Evolutionary conservation across 2,113 vertebrate genomes (phyloP).

Genomic region (Pituophis catenifer): DNA sequence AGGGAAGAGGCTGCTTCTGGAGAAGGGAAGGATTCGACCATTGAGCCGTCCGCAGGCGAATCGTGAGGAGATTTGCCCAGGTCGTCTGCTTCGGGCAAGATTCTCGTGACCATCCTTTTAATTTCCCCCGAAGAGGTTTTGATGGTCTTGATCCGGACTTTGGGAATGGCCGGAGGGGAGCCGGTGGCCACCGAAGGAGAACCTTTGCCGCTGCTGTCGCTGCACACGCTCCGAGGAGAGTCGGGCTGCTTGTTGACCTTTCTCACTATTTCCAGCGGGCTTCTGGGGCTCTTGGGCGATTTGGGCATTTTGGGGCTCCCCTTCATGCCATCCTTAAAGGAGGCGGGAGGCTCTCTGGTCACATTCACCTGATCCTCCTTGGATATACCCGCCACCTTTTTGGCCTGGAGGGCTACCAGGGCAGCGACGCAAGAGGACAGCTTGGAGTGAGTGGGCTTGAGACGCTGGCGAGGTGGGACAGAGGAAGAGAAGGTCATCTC

Average conservation of each 20-base stretch:
- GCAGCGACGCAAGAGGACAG: conserved; percentile 91
- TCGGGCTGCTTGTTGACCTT: conserved; percentile 82
- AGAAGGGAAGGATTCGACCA: conserved; percentile 66
- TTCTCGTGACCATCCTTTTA: conserved; percentile 89
- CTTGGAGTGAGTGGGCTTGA: conserved; percentile 84
- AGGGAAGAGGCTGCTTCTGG: conserved; percentile 60
- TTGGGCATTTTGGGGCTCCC: conserved; percentile 85
- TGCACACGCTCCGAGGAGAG: conserved; percentile 90
- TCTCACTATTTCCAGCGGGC: conserved; percentile 86
- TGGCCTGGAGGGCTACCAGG: conserved; percentile 86
- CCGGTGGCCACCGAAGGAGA: conserved; percentile 84
- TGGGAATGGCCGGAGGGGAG: conserved; percentile 90
- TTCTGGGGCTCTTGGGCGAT: conserved; percentile 89
- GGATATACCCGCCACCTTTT: conserved; percentile 74
- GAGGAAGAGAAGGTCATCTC: conserved; percentile 62
- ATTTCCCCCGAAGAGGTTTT: conserved; percentile 94
- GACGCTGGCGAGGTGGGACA: conserved; percentile 71
- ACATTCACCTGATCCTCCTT: conserved; percentile 72
- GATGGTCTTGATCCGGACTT: conserved; percentile 95
- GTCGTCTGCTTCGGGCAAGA: conserved; percentile 88
- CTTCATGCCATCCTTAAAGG: conserved; percentile 76
- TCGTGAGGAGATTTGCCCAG: conserved; percentile 80
- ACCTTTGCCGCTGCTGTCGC: conserved; percentile 86
- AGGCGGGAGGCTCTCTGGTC: conserved; percentile 68
- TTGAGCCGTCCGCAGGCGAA: conserved; percentile 73